These are phyloP conservation scores for Tribolium madens DNA, from an alignment of 1,140 invertebrate genomes.

Conservation along the genomic window DNA sequence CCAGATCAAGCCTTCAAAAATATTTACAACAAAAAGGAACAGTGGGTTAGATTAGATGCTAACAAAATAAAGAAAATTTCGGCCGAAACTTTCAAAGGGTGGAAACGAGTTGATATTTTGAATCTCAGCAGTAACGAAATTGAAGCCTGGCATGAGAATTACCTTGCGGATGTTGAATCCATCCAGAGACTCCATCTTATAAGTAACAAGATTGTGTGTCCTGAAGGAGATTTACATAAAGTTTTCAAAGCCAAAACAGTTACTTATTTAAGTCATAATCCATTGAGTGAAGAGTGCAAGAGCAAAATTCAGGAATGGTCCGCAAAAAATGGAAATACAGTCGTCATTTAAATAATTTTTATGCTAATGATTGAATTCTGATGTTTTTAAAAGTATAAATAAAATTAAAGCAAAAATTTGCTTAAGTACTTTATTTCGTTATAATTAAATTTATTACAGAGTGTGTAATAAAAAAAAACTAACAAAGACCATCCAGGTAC, in stretches of 20 bases:
- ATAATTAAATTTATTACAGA: too few relatives aligned
- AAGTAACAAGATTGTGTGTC: constrained; percentile 13
- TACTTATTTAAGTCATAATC: too few relatives aligned
- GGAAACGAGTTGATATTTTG: constrained; percentile 11
- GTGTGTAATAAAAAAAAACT: too few relatives aligned
- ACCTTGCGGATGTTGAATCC: constrained; percentile 14
- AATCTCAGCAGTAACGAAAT: constrained; percentile 34
- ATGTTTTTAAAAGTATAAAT: too few relatives aligned
- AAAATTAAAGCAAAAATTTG: too few relatives aligned
- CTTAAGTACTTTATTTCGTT: too few relatives aligned
- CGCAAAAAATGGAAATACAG: too few relatives aligned
- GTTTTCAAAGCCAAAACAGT: neutral
- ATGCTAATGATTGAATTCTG: too few relatives aligned
- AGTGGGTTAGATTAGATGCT: constrained; percentile 9
- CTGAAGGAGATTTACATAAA: neutral
- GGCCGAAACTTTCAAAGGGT: neutral
- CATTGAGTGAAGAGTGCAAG: too few relatives aligned
- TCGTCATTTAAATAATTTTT: too few relatives aligned
- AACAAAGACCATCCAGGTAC: too few relatives aligned
- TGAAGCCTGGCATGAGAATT: neutral
- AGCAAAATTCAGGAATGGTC: too few relatives aligned
- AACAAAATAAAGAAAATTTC: constrained; percentile 9
- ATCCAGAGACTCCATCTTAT: constrained; percentile 2
- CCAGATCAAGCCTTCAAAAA: neutral
- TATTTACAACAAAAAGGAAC: constrained; percentile 1